Percentiles rank a stretch among this genome's conserved stretches.
Evolutionary conservation across 2,888 invertebrate species (phyloP).

Genomic region (Xestia rhomboidea): DNA sequence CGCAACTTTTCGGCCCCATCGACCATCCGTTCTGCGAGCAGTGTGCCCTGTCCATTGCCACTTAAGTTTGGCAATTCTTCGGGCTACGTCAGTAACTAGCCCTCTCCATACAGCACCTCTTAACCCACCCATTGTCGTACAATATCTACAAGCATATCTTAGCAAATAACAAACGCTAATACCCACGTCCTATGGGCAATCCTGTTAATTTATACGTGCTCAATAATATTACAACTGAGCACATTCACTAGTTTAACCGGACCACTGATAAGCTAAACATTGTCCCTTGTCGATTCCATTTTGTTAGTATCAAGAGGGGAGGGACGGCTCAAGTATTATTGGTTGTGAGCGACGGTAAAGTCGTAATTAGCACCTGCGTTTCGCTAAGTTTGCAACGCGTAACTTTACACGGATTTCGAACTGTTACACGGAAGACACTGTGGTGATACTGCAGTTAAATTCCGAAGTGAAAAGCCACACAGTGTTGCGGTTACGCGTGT

Average conservation of each 20-base stretch:
- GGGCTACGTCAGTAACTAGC: too few species aligned
- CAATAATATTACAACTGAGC: conserved; percentile 62
- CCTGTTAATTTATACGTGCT: conserved; percentile 67
- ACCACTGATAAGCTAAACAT: conserved; percentile 36
- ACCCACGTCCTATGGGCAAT: conserved; percentile 61
- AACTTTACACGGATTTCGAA: conserved; percentile 70
- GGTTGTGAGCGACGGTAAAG: conserved; percentile 71
- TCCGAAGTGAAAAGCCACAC: conserved; percentile 38
- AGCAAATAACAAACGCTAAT: conserved; percentile 67
- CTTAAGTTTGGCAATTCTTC: too few species aligned
- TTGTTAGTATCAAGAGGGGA: conserved; percentile 28
- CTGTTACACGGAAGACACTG: conserved; percentile 35
- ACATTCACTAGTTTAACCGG: conserved; percentile 45
- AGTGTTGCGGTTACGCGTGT: conserved; percentile 39
- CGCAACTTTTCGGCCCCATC: too few species aligned
- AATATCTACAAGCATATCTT: conserved; percentile 22
- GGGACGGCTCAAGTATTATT: conserved; percentile 65
- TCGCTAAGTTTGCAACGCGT: conserved; percentile 77
- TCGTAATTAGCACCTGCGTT: conserved; percentile 86
- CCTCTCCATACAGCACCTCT: too few species aligned
- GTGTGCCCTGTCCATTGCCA: too few species aligned
- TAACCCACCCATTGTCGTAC: conserved; percentile 3
- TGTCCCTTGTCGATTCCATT: conserved; percentile 3
- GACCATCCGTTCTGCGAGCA: too few species aligned
- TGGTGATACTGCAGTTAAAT: conserved; percentile 45